Evolutionary conservation across 2,888 invertebrate genomes (phyloP).

Genomic region (Priocnemis perturbator): DNA sequence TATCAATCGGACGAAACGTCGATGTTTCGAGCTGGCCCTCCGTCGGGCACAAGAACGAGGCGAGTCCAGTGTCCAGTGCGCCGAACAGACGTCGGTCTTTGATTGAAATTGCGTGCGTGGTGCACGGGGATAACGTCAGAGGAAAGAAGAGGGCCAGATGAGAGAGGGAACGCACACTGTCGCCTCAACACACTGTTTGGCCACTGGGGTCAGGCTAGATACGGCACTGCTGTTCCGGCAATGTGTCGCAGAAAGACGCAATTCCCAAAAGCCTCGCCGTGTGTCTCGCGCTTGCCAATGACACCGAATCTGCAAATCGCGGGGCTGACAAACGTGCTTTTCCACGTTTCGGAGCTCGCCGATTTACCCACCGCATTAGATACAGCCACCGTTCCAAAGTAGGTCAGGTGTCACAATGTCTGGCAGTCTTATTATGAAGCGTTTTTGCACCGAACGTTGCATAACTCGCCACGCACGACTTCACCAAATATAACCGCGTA

Average conservation of each 20-base stretch:
- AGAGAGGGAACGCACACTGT: background rate
- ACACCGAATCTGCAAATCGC: constrained; percentile 40
- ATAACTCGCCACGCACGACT: constrained; percentile 68
- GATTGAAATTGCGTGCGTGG: background rate
- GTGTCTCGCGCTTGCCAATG: constrained; percentile 19
- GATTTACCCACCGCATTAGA: constrained; percentile 50
- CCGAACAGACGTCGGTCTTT: background rate
- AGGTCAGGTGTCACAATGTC: constrained; percentile 71
- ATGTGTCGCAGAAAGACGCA: constrained; percentile 57
- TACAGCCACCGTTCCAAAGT: constrained; percentile 59
- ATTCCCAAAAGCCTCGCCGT: constrained; percentile 49
- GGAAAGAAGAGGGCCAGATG: background rate
- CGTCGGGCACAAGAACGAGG: background rate
- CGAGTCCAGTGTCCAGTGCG: background rate
- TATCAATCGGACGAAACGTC: constrained; percentile 25
- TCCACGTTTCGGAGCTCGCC: constrained; percentile 32
- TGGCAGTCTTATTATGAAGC: constrained; percentile 58
- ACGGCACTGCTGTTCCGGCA: constrained; percentile 53
- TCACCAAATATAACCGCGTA: constrained; percentile 63
- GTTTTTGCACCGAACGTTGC: constrained; percentile 65
- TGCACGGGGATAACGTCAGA: background rate
- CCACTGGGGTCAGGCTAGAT: constrained; percentile 34
- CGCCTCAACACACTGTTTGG: constrained; percentile 20
- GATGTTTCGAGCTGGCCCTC: constrained; percentile 5
- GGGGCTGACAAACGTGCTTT: constrained; percentile 40